Percentiles rank a stretch among this genome's conserved stretches.
phyloP scores from a whole-genome alignment of 2,797 vertebrate genomes.

The Glyptemys insculpta region DNA sequence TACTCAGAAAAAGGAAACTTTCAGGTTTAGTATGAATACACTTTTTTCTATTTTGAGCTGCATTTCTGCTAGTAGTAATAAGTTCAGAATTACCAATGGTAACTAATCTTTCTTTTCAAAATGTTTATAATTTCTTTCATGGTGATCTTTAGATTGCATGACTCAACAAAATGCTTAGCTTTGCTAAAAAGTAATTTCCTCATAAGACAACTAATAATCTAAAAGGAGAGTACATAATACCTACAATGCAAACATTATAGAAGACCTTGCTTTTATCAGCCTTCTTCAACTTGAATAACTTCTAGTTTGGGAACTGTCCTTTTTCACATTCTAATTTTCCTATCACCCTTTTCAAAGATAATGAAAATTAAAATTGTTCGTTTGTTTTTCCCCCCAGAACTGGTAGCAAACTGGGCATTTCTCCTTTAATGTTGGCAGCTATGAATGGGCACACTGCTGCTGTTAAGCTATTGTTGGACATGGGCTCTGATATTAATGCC shows the following conservation, averaged over 20 bases:
- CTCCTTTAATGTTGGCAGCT: slow-evolving; percentile 87
- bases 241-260: background rate
- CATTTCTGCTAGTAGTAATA: background rate
- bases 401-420: slow-evolving; percentile 89
- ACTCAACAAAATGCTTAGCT: background rate
- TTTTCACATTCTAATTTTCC: background rate
- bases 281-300: background rate
- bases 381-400: slow-evolving; percentile 75
- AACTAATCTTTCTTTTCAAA: background rate
- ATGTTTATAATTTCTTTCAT: background rate
- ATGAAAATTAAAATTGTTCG: background rate
- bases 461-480: slow-evolving; percentile 86
- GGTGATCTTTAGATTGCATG: background rate
- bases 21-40: background rate
- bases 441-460: slow-evolving; percentile 89
- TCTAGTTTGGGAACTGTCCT: background rate
- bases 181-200: background rate
- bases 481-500: slow-evolving; percentile 88
- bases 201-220: background rate
- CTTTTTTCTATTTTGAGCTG: background rate
- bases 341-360: background rate
- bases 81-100: background rate
- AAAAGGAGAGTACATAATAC: background rate
- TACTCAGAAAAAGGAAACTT: background rate
- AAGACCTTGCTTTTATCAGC: background rate